phyloP scores from a whole-genome alignment of 2,113 vertebrate genomes.

The Oostethus manadensis region DNA sequence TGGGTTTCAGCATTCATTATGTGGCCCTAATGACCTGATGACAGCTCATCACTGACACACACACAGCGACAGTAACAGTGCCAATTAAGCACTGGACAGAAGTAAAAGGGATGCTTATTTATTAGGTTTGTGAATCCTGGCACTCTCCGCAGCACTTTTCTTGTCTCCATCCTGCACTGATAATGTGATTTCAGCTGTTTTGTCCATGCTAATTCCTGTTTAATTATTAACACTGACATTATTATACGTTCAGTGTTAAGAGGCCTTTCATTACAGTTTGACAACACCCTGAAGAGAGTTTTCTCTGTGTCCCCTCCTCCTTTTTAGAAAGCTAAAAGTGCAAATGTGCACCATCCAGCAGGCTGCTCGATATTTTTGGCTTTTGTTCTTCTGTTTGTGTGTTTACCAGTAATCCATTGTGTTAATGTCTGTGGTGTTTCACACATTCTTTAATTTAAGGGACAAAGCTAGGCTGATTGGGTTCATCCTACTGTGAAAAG shows the following conservation, averaged over 20 bases:
- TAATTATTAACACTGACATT: constrained; percentile 91
- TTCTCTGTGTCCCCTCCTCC: constrained; percentile 11
- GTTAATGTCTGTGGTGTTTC: constrained; percentile 22
- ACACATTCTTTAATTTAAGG: constrained; percentile 16
- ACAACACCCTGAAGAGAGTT: constrained; percentile 53
- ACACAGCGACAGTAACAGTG: constrained; percentile 40
- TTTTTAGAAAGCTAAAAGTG: background rate
- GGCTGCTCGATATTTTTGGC: background rate
- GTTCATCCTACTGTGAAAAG: constrained; percentile 56
- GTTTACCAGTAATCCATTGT: constrained; percentile 3
- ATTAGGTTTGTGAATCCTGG: constrained; percentile 25
- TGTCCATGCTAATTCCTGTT: constrained; percentile 77
- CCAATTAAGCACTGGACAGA: constrained; percentile 47
- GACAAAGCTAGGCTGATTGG: constrained; percentile 8
- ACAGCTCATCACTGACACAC: constrained; percentile 47
- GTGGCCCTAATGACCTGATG: constrained; percentile 57
- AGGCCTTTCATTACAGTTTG: constrained; percentile 70
- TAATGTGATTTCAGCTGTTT: constrained; percentile 84
- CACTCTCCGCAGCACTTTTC: constrained; percentile 34
- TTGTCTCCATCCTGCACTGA: constrained; percentile 52
- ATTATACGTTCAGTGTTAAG: constrained; percentile 85
- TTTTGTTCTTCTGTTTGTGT: constrained; percentile 4
- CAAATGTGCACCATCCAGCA: background rate
- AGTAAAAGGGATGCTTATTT: constrained; percentile 24
- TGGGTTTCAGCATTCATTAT: constrained; percentile 51